Evolutionary conservation across 2,113 vertebrate species (phyloP), one percentile per base, ranked within the genome.

Genomic region (Archocentrus centrarchus): DNA sequence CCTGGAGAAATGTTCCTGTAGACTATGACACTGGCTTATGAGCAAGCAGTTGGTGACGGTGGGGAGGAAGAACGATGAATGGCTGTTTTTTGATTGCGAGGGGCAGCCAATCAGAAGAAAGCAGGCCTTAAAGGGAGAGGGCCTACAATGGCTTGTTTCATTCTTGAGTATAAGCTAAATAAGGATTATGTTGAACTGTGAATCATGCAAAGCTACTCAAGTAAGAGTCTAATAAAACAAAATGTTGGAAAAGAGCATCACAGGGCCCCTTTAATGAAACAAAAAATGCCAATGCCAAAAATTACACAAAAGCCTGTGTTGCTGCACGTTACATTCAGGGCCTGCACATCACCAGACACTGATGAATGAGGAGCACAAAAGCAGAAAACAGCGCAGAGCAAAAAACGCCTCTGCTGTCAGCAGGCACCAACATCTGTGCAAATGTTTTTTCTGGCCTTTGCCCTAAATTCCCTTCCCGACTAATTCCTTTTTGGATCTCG

Each of bases 401-500:
- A 20, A 58, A 24, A 58, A 24, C 2, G 18, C 47, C 62, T 73
- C 70, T 55, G 11, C 58, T 73, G 63, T 55, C 84, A 77, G 61
- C 64, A 86, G 75, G 58, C 55, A 11, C 17, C 41, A 77, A 92
- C 91, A 92, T 93, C 93, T 92, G 91, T 91, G 37, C 22, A 92
- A 90, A 90, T 88, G 64, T 85, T 88, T 91, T 39, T 86, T 20
- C 32, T 87, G 63, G 76, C 84, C 62, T 79, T 77, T 3, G 2
- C 30, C 61, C 83, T 39, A 10, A 75, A 82, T 80, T 85, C 80
- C 47, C 27, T 17, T 59, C 59, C 82, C 62, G 1, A 60, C 66
- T 77, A 77, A 91, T 63, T 50, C 27, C 79, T 4, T 32, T 7
- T 30, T 83, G 70, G 79, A 58, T 41, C 80, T 61, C n/a, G 32